These are phyloP conservation scores for Scleropages formosus DNA, from an alignment of 2,797 vertebrate species.

Conservation along the genomic window DNA sequence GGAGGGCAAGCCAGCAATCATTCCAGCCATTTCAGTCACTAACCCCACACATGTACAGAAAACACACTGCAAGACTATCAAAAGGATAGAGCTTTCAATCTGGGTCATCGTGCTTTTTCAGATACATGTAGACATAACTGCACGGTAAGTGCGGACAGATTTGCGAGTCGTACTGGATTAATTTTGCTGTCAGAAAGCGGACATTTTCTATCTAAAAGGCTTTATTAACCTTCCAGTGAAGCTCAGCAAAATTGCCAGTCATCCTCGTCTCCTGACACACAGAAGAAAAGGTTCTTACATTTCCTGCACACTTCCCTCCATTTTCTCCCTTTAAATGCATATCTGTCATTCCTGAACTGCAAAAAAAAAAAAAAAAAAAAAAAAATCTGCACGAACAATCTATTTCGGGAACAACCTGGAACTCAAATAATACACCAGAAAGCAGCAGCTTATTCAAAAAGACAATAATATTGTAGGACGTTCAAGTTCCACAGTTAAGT, in stretches of 20 bases:
- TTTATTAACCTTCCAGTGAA: conserved; percentile 44
- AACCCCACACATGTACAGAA: background rate
- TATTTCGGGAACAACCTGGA: conserved; percentile 25
- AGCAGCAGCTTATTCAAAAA: background rate
- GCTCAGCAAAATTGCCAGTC: conserved; percentile 36
- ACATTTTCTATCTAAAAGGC: conserved; percentile 40
- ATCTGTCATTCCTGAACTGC: conserved; percentile 20
- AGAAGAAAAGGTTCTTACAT: conserved; percentile 26
- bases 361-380: background rate
- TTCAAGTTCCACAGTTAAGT: background rate
- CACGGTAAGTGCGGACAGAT: conserved; percentile 18
- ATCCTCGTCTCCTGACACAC: conserved; percentile 24
- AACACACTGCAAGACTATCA: conserved; percentile 12
- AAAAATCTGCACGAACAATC: background rate
- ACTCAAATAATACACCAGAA: background rate
- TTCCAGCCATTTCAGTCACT: background rate
- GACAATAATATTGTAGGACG: background rate
- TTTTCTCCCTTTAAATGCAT: conserved; percentile 14
- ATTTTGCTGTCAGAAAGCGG: conserved; percentile 43
- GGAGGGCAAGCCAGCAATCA: background rate
- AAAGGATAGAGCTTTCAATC: conserved; percentile 15
- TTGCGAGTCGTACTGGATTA: conserved; percentile 42
- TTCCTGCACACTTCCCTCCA: background rate
- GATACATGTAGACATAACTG: conserved; percentile 21
- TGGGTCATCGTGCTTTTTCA: conserved; percentile 31